These are phyloP conservation scores for Hofmannophila pseudospretella DNA, from an alignment of 2,888 invertebrate species.

Conservation along the genomic window DNA sequence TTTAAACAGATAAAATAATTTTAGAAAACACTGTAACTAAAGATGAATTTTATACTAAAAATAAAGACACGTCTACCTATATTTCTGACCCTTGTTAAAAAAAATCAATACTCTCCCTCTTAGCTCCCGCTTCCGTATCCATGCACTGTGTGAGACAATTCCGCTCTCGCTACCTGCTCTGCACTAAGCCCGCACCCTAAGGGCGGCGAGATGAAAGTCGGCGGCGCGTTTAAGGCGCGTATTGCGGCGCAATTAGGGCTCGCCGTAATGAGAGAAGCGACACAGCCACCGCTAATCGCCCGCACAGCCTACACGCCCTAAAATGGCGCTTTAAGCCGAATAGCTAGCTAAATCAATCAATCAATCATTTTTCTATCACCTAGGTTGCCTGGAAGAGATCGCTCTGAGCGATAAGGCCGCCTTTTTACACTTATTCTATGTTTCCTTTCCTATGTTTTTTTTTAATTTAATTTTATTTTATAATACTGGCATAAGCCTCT, in stretches of 20 bases:
- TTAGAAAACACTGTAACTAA: no score
- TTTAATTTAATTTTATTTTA: background rate
- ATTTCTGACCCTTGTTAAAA: no score
- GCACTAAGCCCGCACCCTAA: slow-evolving; percentile 19
- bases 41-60: no score
- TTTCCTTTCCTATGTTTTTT: background rate
- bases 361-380: background rate
- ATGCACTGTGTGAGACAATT: no score
- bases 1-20: no score
- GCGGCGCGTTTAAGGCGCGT: slow-evolving; percentile 65
- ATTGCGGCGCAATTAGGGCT: slow-evolving; percentile 65
- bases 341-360: background rate
- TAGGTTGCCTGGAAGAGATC: no score
- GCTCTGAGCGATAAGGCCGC: no score
- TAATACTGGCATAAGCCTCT: no score
- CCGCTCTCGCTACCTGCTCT: slow-evolving; percentile 20
- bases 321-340: slow-evolving; percentile 20
- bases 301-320: slow-evolving; percentile 32
- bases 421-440: no score
- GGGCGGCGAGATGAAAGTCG: slow-evolving; percentile 69
- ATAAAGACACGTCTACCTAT: no score
- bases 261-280: slow-evolving; percentile 70
- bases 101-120: no score
- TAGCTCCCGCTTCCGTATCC: no score
- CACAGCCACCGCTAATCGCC: slow-evolving; percentile 69